Percentiles rank a stretch among this genome's conserved stretches.
These are phyloP conservation scores for Babyrousa celebensis DNA, from an alignment of 2,797 vertebrate species.

Conservation along the genomic window DNA sequence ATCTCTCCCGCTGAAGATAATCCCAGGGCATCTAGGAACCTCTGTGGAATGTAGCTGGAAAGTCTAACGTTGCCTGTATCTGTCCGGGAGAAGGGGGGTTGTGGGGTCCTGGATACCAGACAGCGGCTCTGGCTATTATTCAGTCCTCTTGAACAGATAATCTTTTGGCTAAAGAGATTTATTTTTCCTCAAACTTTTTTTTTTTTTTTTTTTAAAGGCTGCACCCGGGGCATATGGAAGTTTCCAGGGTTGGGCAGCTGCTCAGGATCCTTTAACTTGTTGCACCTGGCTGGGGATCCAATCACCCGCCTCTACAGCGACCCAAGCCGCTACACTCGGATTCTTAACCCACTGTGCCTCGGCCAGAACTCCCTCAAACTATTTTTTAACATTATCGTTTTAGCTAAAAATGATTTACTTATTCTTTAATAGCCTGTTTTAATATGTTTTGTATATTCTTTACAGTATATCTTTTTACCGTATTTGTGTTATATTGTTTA, in stretches of 20 bases:
- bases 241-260: too few species aligned
- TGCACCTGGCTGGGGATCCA: too few species aligned
- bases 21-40: not conserved
- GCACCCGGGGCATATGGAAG: too few species aligned
- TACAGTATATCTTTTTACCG: not conserved
- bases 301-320: too few species aligned
- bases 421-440: constrained; percentile 21
- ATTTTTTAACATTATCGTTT: constrained; percentile 5
- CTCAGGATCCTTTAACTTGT: too few species aligned
- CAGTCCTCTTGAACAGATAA: not conserved
- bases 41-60: not conserved
- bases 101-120: not conserved
- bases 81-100: not conserved
- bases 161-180: not conserved
- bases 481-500: constrained; percentile 2
- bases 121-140: not conserved
- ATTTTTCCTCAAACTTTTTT: not conserved
- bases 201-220: not conserved
- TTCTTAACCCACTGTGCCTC: too few species aligned
- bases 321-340: too few species aligned
- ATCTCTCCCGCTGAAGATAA: not conserved
- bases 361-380: not conserved
- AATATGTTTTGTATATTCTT: constrained; percentile 13
- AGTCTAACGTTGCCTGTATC: not conserved
- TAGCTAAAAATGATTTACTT: not conserved